Evolutionary conservation across 2,888 invertebrate genomes (phyloP).

Genomic region (Pristionchus japonicus): DNA sequence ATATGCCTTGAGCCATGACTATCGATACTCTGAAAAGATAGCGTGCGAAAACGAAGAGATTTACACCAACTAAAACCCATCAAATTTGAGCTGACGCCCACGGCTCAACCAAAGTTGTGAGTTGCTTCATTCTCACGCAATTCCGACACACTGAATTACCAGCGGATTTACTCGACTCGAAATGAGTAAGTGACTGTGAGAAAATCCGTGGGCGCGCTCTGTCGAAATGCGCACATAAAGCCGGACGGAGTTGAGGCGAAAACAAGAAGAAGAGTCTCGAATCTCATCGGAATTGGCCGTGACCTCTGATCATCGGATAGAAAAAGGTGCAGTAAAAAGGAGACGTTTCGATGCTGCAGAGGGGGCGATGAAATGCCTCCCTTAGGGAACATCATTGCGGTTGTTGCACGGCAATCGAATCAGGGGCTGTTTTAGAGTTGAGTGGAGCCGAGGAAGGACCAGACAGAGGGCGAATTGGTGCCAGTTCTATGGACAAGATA

Average conservation of each 20-base stretch:
- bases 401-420: slow-evolving; percentile 7
- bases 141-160: neutral
- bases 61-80: no score
- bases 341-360: neutral
- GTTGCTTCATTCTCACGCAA: neutral
- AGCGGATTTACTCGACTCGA: neutral
- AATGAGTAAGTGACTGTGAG: neutral
- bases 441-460: neutral
- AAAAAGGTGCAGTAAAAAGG: neutral
- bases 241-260: neutral
- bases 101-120: neutral
- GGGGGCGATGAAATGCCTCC: neutral
- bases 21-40: no score
- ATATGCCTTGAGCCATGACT: no score
- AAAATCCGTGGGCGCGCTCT: neutral
- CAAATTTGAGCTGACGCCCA: neutral
- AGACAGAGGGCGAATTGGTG: neutral
- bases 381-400: neutral
- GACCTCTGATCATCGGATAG: neutral
- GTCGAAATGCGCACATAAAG: neutral
- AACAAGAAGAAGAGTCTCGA: neutral
- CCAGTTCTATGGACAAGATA: neutral
- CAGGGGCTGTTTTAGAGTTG: neutral
- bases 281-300: neutral
- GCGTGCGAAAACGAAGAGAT: no score